Evolutionary conservation across 2,888 invertebrate species (phyloP).

Genomic region (Caenorhabditis afra): DNA sequence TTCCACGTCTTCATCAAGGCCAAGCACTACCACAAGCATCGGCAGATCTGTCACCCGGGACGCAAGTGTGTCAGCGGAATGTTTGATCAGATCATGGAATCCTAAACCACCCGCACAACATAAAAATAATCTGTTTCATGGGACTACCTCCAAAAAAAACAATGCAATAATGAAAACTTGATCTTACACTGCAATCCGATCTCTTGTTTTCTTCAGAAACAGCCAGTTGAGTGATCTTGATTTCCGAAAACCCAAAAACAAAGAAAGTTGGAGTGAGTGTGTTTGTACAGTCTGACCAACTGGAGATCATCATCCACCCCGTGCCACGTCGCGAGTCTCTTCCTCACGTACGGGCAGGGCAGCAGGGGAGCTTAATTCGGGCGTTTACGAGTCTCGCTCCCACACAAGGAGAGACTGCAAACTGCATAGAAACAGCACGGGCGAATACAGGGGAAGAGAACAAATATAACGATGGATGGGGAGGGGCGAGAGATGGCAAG

Average conservation of each 20-base stretch:
- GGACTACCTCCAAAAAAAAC: slow-evolving; percentile 11
- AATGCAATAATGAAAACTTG: too few species aligned
- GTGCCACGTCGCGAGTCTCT: slow-evolving; percentile 18
- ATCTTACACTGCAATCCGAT: too few species aligned
- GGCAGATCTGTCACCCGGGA: slow-evolving; percentile 3
- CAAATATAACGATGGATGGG: slow-evolving; percentile 34
- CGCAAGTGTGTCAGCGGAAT: slow-evolving; percentile 43
- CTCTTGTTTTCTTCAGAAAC: too few species aligned
- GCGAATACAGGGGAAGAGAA: slow-evolving; percentile 15
- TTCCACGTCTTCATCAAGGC: slow-evolving; percentile 41
- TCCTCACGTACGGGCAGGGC: slow-evolving; percentile 8
- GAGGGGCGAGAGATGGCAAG: slow-evolving; percentile 13
- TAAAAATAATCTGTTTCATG: background rate
- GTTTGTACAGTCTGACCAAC: slow-evolving; percentile 27
- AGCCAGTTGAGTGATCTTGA: too few species aligned
- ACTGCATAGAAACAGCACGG: slow-evolving; percentile 28
- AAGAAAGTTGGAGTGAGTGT: background rate
- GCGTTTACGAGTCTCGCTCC: slow-evolving; percentile 13
- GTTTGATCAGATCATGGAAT: slow-evolving; percentile 51
- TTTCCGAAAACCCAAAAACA: background rate
- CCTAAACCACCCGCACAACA: slow-evolving; percentile 14
- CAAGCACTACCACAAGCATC: slow-evolving; percentile 40
- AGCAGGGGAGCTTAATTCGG: slow-evolving; percentile 3
- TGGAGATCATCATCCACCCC: slow-evolving; percentile 22
- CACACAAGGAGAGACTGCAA: slow-evolving; percentile 25